Conservation (phyloP, 1,140 invertebrate species). For the Tetranychus urticae region DNA sequence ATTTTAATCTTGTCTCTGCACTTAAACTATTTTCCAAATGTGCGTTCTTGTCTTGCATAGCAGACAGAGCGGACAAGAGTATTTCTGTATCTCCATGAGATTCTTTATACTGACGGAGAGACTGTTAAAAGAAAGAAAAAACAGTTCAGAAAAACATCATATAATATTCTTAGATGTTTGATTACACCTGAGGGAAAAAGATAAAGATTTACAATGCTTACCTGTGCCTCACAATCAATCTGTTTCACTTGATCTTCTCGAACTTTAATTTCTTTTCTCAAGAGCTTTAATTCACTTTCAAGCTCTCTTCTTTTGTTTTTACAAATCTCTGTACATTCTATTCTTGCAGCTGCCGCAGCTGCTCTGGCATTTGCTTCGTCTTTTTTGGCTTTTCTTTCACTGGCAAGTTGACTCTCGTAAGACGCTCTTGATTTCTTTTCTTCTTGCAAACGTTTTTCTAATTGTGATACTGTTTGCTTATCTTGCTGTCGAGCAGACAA, state of each 20-base stretch:
- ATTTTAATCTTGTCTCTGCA: slow-evolving; percentile 80
- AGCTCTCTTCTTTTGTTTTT: slow-evolving; percentile 44
- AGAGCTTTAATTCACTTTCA: slow-evolving; percentile 46
- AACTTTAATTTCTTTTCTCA: slow-evolving; percentile 44
- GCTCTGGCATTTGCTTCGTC: slow-evolving; percentile 34
- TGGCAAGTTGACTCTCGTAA: slow-evolving; percentile 46
- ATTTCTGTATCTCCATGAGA: slow-evolving; percentile 49
- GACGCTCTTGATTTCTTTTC: slow-evolving; percentile 42
- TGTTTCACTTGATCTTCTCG: slow-evolving; percentile 39
- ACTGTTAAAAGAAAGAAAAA: slow-evolving; percentile 17
- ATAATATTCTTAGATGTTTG: background rate
- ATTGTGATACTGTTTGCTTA: slow-evolving; percentile 40
- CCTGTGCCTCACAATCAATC: slow-evolving; percentile 20
- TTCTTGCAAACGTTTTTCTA: slow-evolving; percentile 58
- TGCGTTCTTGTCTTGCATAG: slow-evolving; percentile 61
- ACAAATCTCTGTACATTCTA: slow-evolving; percentile 49
- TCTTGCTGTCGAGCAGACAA: slow-evolving; percentile 44
- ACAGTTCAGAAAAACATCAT: background rate
- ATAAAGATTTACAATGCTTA: background rate
- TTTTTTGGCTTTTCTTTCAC: slow-evolving; percentile 45
- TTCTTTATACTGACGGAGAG: slow-evolving; percentile 35
- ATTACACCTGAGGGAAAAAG: background rate
- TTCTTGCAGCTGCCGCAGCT: slow-evolving; percentile 19
- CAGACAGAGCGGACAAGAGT: slow-evolving; percentile 47
- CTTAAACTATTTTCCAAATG: slow-evolving; percentile 75